phyloP scores from a whole-genome alignment of 2,797 vertebrate genomes.

The Syngnathus acus region DNA sequence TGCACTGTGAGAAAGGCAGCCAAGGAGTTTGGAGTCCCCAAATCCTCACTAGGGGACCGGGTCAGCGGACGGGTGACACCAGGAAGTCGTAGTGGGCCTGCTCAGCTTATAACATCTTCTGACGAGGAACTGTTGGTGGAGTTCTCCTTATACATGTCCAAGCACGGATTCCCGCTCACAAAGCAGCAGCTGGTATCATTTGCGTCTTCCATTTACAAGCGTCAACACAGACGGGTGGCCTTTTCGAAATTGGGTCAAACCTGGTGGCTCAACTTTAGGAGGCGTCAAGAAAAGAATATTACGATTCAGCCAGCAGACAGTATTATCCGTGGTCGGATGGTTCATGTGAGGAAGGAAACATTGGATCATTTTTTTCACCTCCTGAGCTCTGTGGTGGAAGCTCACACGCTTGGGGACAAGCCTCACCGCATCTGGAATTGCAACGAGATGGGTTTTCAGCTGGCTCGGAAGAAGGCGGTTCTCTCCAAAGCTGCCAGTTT shows the following conservation, averaged over 20 bases:
- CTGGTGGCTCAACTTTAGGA: conserved; percentile 66
- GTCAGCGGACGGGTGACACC: conserved; percentile 61
- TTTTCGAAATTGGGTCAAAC: conserved; percentile 65
- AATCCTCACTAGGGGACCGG: conserved; percentile 62
- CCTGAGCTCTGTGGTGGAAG: conserved; percentile 38
- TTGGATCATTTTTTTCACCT: conserved; percentile 58
- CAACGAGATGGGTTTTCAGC: conserved; percentile 55
- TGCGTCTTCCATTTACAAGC: conserved; percentile 61
- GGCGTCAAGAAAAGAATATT: conserved; percentile 61
- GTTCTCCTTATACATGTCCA: conserved; percentile 58
- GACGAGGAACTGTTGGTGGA: conserved; percentile 61
- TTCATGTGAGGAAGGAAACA: conserved; percentile 53
- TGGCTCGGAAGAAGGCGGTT: conserved; percentile 49
- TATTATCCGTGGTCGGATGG: conserved; percentile 46
- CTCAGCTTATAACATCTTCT: conserved; percentile 57
- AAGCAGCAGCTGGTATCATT: conserved; percentile 66
- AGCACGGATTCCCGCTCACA: conserved; percentile 62
- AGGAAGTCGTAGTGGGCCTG: conserved; percentile 59
- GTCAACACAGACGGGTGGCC: conserved; percentile 59
- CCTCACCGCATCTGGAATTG: conserved; percentile 57
- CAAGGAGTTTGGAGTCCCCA: conserved; percentile 61
- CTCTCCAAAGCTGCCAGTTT: conserved; percentile 45
- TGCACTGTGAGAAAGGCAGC: conserved; percentile 61
- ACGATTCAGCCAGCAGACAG: conserved; percentile 56
- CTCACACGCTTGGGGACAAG: conserved; percentile 43